Evolutionary conservation across 2,797 vertebrate species (phyloP).

Genomic region (Eulemur rubriventer): DNA sequence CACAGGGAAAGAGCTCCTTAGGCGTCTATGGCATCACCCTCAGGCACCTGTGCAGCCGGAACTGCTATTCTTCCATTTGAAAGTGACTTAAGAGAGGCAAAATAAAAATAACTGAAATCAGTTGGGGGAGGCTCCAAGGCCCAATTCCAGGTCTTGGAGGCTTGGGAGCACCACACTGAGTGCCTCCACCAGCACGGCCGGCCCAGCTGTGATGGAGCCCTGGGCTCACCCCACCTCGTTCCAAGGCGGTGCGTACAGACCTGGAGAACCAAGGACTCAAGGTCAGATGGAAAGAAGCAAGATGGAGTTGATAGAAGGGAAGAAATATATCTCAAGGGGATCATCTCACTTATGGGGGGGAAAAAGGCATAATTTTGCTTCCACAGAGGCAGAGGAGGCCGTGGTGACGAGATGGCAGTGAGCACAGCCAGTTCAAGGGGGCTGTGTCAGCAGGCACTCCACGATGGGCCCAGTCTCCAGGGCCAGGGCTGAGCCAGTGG

Average conservation of each 20-base stretch:
- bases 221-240: not conserved
- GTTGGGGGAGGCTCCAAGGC: not conserved
- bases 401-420: accelerated
- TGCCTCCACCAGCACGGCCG: too few species aligned
- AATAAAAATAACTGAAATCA: not conserved
- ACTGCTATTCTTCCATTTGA: not conserved
- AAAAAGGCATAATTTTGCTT: not conserved
- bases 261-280: not conserved
- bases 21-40: accelerated
- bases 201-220: not conserved
- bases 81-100: not conserved
- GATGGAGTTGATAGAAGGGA: not conserved
- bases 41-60: not conserved
- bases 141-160: not conserved
- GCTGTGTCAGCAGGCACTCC: accelerated
- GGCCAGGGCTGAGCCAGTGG: not conserved
- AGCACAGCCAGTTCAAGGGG: not conserved
- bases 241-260: accelerated
- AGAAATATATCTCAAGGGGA: not conserved
- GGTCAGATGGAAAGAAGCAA: not conserved
- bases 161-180: not conserved
- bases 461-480: not conserved
- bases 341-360: not conserved
- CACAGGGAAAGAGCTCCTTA: not conserved
- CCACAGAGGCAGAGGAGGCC: accelerated